These are phyloP conservation scores for Odontothrips loti DNA, from an alignment of 2,888 invertebrate species.

Conservation along the genomic window DNA sequence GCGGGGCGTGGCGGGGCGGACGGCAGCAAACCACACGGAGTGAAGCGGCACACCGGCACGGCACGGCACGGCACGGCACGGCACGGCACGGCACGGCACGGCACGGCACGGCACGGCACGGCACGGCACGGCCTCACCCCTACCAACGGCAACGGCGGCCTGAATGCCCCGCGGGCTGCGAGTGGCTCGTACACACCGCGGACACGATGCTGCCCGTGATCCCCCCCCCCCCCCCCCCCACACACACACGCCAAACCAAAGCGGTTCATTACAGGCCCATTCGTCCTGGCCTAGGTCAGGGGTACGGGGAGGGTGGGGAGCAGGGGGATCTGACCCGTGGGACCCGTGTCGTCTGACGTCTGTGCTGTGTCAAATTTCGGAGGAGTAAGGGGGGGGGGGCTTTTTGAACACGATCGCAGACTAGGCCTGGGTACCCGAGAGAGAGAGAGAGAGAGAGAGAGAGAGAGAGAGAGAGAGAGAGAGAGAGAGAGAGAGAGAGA, in stretches of 20 bases:
- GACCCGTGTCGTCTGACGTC: background rate
- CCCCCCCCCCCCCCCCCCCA: background rate
- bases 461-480: too few species aligned
- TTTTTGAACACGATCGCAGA: too few species aligned
- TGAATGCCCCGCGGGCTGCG: slow-evolving; percentile 14
- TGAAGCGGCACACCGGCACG: background rate
- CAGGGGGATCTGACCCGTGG: background rate
- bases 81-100: background rate
- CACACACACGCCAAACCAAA: background rate
- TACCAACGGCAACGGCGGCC: background rate
- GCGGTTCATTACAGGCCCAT: background rate
- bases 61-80: background rate
- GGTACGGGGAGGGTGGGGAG: background rate
- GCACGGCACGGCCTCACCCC: background rate
- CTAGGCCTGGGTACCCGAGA: too few species aligned
- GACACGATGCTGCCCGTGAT: too few species aligned
- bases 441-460: too few species aligned
- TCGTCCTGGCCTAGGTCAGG: background rate
- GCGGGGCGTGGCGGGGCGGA: background rate
- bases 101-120: background rate
- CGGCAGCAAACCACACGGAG: slow-evolving; percentile 11
- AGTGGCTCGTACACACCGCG: background rate
- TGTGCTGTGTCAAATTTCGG: too few species aligned
- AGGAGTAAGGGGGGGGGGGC: too few species aligned
- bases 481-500: too few species aligned